Evolutionary conservation across 2,888 invertebrate species (phyloP).

Genomic region (Cyclophora punctaria): DNA sequence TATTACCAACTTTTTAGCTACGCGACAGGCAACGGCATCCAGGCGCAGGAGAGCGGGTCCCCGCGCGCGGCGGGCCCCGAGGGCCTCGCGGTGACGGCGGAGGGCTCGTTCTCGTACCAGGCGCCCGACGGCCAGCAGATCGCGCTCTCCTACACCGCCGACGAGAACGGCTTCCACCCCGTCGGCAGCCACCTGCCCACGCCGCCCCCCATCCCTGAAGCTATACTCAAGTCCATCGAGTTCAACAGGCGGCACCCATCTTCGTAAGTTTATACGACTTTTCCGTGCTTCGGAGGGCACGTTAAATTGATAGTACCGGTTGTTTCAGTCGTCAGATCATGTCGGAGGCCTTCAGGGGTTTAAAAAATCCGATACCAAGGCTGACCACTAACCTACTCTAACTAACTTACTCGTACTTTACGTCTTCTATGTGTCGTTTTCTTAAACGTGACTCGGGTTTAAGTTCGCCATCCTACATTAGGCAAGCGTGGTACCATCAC

Average conservation of each 20-base stretch:
- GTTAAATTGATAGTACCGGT: too few relatives aligned
- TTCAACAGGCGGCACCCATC: conserved; percentile 50
- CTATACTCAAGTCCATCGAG: conserved; percentile 63
- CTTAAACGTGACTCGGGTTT: too few relatives aligned
- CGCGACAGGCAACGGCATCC: conserved; percentile 78
- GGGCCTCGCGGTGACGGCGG: conserved; percentile 67
- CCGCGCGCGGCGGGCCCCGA: conserved; percentile 69
- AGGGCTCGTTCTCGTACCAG: conserved; percentile 78
- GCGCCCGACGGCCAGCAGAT: conserved; percentile 78
- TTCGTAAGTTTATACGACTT: conserved; percentile 33
- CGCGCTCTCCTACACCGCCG: conserved; percentile 78
- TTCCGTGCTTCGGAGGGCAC: too few relatives aligned
- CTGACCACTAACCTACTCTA: neutral
- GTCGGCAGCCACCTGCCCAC: conserved; percentile 74
- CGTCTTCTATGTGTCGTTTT: too few relatives aligned
- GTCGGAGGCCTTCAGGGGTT: too few relatives aligned
- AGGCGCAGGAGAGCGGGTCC: conserved; percentile 70
- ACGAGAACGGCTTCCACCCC: conserved; percentile 81
- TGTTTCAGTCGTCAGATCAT: too few relatives aligned
- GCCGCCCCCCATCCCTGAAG: conserved; percentile 73
- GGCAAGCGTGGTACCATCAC: too few relatives aligned
- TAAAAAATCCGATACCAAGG: too few relatives aligned
- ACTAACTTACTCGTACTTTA: too few relatives aligned
- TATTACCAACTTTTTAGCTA: conserved; percentile 37
- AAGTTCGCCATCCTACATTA: too few relatives aligned